These are phyloP conservation scores for Disparrhopalites patrizii DNA, from an alignment of 2,888 invertebrate genomes.

Conservation along the genomic window DNA sequence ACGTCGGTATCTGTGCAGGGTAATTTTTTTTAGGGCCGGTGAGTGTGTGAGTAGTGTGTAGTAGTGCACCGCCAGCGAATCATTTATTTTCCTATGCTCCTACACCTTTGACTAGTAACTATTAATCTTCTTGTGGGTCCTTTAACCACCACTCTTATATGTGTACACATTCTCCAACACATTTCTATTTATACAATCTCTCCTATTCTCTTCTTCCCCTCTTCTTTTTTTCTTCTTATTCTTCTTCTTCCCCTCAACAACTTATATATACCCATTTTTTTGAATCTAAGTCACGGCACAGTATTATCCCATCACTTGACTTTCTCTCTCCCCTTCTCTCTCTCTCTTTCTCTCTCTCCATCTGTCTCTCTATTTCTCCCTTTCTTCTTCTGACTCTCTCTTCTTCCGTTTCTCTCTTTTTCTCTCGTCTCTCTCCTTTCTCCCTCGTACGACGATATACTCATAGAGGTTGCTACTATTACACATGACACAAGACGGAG, in stretches of 20 bases:
- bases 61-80: conserved; percentile 22
- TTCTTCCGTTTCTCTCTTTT: too few species aligned
- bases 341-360: neutral
- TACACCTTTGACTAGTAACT: conserved; percentile 36
- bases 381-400: too few species aligned
- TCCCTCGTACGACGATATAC: too few species aligned
- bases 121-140: conserved; percentile 33
- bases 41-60: conserved; percentile 13
- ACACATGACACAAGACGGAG: too few species aligned
- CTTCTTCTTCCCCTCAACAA: too few species aligned
- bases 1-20: conserved; percentile 13
- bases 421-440: too few species aligned
- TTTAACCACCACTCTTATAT: neutral
- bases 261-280: too few species aligned
- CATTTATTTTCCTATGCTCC: conserved; percentile 35
- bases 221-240: neutral
- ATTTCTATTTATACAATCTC: conserved; percentile 13
- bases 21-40: conserved; percentile 14
- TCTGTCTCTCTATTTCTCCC: too few species aligned
- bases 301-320: neutral
- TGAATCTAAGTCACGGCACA: conserved; percentile 11
- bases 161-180: neutral
- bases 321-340: neutral
- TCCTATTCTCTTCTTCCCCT: neutral
- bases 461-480: too few species aligned